Conservation (phyloP, 2,113 vertebrate genomes). For the Aviceda subcristata region DNA sequence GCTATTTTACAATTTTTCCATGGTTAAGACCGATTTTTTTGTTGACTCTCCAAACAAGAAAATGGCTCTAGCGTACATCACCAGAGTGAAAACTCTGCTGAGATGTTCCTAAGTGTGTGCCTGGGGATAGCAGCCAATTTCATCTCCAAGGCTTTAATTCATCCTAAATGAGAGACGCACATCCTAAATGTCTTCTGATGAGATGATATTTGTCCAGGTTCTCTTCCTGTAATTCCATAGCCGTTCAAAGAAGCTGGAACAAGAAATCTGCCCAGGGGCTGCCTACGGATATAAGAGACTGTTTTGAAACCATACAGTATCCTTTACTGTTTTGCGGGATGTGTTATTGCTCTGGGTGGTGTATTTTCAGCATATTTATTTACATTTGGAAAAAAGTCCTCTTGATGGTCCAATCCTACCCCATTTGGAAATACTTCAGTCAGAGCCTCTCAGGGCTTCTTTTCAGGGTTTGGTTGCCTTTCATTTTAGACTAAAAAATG, state of each 20-base stretch:
- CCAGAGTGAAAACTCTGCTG: not conserved
- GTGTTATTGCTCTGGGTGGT: not conserved
- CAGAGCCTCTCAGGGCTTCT: not conserved
- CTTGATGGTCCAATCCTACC: not conserved
- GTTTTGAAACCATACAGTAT: not conserved
- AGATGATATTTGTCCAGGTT: not conserved
- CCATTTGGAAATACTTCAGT: not conserved
- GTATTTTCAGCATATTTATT: not conserved
- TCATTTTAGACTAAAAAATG: not conserved
- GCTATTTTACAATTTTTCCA: not conserved
- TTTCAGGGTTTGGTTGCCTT: not conserved
- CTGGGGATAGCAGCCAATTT: not conserved
- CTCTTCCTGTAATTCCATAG: not conserved
- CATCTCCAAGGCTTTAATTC: constrained; percentile 13
- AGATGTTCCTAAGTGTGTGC: not conserved
- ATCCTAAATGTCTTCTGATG: constrained; percentile 11
- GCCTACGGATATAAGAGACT: not conserved
- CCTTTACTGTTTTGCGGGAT: not conserved
- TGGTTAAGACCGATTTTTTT: not conserved
- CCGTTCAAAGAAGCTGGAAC: not conserved
- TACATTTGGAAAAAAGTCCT: not conserved
- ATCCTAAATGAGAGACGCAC: not conserved
- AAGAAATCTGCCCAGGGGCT: not conserved
- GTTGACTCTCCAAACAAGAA: not conserved
- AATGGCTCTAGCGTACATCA: not conserved